Conservation (phyloP, 1,140 invertebrate genomes). For the Euura saliciscinereae region DNA sequence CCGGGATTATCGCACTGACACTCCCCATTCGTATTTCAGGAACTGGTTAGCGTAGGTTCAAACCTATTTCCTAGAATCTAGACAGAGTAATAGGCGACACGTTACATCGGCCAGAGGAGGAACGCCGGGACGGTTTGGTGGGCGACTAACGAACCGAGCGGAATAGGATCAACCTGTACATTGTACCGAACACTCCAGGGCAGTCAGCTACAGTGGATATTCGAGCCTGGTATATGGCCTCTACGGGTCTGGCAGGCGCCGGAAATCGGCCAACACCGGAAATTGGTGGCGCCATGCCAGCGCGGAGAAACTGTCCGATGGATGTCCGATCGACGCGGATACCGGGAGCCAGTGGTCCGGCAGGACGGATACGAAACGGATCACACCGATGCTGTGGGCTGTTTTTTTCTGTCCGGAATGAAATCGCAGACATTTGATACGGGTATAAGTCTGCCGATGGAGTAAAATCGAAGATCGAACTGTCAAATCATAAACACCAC, state of each 20-base stretch:
- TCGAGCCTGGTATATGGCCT: background rate
- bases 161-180: constrained; percentile 7
- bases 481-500: too few relatives aligned
- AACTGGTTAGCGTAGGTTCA: background rate
- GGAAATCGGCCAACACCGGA: constrained; percentile 1
- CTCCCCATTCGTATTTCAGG: background rate
- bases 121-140: background rate
- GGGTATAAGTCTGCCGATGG: too few relatives aligned
- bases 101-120: background rate
- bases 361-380: background rate
- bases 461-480: too few relatives aligned
- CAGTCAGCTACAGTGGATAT: background rate
- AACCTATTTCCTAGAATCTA: background rate
- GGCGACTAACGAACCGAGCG: background rate
- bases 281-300: background rate
- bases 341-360: background rate
- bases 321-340: background rate
- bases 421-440: too few relatives aligned
- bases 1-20: background rate
- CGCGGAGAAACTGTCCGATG: background rate
- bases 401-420: too few relatives aligned
- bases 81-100: background rate
- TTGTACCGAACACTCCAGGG: background rate
- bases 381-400: background rate
- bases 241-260: background rate